Base-by-base conservation (phyloP, 2,888 invertebrate genomes). In the Acanthosoma haemorrhoidale region DNA sequence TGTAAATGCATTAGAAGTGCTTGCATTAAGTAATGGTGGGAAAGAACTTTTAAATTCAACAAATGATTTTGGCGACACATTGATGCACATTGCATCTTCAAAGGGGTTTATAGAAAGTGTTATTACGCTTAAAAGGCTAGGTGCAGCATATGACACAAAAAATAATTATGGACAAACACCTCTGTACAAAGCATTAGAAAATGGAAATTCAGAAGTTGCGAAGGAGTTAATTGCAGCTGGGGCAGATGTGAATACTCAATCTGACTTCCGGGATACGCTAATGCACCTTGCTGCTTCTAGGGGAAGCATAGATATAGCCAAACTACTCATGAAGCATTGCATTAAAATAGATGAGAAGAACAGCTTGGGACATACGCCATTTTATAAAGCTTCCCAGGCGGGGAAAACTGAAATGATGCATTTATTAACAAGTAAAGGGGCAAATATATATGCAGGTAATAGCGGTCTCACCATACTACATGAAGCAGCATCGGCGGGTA, bases 101-200 rank as follows among this genome's bases (percentile, higher is more conserved):
- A 29, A 41, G 9, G 31, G 31, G n/a, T 21, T 36, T 4, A 29
- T 64, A 9, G 64, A 64, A 21, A 29, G 29, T 64, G 29, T 64
- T 5, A 64, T 29, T 41, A 2, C 29, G 15, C 39, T 64, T 41
- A 15, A 8, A n/a, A 15, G n/a, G 16, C 4, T 29, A 41, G n/a
- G 29, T 21, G 39, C 29, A 31, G 8, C 13, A 15, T 25, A 29
- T 31, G 39, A 38, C 41, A 29, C 25, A 64, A 38, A 41, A 41
- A 41, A 64, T 64, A 15, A 64, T 64, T 15, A 15, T 9, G 39
- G 39, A 6, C 41, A 41, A 15, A 41, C 39, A n/a, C 64, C 64
- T 2, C 41, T 64, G 11, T 64, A 39, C n/a, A 64, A 64, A 41
- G 21, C 39, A 4, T 25, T 64, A 21, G 39, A 64, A 41, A 41